phyloP scores from a whole-genome alignment of 1,140 invertebrate species.

The Apis cerana region DNA sequence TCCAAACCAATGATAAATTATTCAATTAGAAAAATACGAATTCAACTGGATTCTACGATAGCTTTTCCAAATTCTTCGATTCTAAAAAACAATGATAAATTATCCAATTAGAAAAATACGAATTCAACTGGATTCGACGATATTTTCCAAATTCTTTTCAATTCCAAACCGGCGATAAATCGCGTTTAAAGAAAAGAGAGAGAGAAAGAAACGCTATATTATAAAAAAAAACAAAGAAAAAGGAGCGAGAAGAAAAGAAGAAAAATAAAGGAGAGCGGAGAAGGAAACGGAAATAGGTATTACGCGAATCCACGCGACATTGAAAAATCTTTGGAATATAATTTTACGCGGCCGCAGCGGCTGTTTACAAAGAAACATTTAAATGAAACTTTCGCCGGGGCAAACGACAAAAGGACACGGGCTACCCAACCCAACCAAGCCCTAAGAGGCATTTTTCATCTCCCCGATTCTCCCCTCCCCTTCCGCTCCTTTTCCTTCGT shows the following conservation, averaged over 20 bases:
- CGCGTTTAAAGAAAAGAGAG: not conserved
- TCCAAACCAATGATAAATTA: no score
- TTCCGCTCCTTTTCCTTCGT: constrained; percentile 28
- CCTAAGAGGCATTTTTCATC: constrained; percentile 48
- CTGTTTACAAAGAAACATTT: constrained; percentile 36
- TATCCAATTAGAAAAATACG: no score
- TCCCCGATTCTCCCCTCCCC: not conserved
- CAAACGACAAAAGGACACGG: not conserved
- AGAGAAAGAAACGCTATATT: not conserved
- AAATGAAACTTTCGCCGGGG: not conserved
- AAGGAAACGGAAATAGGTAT: not conserved
- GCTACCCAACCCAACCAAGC: not conserved
- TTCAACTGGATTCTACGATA: no score
- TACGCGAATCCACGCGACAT: not conserved
- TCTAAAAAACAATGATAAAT: no score
- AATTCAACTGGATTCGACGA: no score
- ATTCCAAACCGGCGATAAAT: not conserved
- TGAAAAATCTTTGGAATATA: constrained; percentile 22
- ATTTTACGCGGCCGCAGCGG: not conserved
- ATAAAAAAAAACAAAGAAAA: not conserved
- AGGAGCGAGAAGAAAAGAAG: not conserved
- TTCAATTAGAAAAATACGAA: no score
- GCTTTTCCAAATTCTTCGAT: no score
- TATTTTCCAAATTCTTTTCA: no score
- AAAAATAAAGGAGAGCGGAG: not conserved